A percentile compares a stretch with the other conserved stretches of the same genome.
Evolutionary conservation across 1,140 invertebrate species (phyloP).

Genomic region (Papilio polyxenes): DNA sequence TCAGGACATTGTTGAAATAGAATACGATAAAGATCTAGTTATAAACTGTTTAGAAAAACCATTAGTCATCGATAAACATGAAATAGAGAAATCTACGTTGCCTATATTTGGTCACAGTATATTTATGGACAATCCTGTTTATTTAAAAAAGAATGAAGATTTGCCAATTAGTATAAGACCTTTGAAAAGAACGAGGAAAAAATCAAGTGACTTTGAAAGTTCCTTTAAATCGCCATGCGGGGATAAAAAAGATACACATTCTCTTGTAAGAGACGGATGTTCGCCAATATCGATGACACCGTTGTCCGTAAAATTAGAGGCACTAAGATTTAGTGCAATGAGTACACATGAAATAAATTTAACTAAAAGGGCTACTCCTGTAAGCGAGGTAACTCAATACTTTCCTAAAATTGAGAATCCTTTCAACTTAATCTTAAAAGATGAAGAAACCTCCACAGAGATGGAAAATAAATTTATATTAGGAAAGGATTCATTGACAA

Average conservation of each 20-base stretch:
- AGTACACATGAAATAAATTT: conserved; percentile 69
- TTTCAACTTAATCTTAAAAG: conserved; percentile 66
- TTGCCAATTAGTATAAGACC: conserved; percentile 61
- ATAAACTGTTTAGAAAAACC: conserved; percentile 75
- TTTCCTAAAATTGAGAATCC: conserved; percentile 72
- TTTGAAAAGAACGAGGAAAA: conserved; percentile 73
- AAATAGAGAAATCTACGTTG: conserved; percentile 66
- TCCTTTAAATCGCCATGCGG: conserved; percentile 74
- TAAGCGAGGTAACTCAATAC: conserved; percentile 64
- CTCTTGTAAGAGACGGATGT: conserved; percentile 70
- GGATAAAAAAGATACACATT: conserved; percentile 72
- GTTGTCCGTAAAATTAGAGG: conserved; percentile 70
- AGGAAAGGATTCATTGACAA: conserved; percentile 65
- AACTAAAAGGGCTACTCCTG: conserved; percentile 59
- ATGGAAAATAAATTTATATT: conserved; percentile 78
- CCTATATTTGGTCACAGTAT: conserved; percentile 74
- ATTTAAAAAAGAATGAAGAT: conserved; percentile 71
- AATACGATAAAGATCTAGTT: conserved; percentile 72
- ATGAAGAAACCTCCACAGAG: conserved; percentile 74
- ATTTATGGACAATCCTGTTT: conserved; percentile 73
- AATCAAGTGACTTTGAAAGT: conserved; percentile 76
- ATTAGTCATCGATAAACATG: conserved; percentile 50
- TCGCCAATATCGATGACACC: conserved; percentile 74
- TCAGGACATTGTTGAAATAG: conserved; percentile 73
- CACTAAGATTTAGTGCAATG: conserved; percentile 74